A percentile compares a stretch with the other conserved stretches of the same genome.
phyloP scores from a whole-genome alignment of 2,888 invertebrate species.

The Gryllus longicercus region DNA sequence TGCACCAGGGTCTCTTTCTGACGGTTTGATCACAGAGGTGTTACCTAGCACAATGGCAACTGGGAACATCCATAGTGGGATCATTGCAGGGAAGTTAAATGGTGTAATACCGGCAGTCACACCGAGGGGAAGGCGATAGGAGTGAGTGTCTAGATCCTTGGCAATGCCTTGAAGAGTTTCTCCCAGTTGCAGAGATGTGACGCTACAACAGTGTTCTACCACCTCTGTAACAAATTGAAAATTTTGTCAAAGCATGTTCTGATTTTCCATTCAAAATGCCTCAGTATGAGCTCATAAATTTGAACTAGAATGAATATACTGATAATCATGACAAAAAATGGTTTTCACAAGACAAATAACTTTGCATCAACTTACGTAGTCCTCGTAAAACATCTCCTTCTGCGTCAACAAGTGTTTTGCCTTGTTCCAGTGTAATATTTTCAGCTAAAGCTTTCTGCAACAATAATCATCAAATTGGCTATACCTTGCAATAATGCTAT shows the following conservation, averaged over 20 bases:
- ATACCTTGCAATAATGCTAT: not conserved
- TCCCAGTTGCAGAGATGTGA: slow-evolving; percentile 87
- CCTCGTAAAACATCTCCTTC: slow-evolving; percentile 98
- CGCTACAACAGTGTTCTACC: slow-evolving; percentile 94
- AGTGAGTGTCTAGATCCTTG: slow-evolving; percentile 95
- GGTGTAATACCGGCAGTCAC: slow-evolving; percentile 95
- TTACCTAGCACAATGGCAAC: slow-evolving; percentile 76
- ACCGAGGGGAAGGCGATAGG: slow-evolving; percentile 88
- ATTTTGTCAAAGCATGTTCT: not conserved
- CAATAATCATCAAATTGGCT: slow-evolving; percentile 25
- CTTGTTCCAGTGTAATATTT: slow-evolving; percentile 92
- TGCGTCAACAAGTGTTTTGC: slow-evolving; percentile 94
- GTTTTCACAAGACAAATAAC: too few species aligned
- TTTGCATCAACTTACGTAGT: slow-evolving; percentile 69
- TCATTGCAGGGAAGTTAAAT: slow-evolving; percentile 99
- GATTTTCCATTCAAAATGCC: not conserved
- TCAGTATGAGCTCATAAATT: too few species aligned
- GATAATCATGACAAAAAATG: too few species aligned
- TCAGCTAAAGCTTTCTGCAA: slow-evolving; percentile 76
- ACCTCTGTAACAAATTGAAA: slow-evolving; percentile 62
- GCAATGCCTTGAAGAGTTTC: slow-evolving; percentile 84
- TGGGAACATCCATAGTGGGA: slow-evolving; percentile 95
- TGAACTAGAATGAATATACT: too few species aligned
- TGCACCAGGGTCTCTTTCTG: slow-evolving; percentile 96
- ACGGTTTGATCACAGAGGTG: slow-evolving; percentile 91